Evolutionary conservation across 1,140 invertebrate species (phyloP).

Genomic region (Halyomorpha halys): DNA sequence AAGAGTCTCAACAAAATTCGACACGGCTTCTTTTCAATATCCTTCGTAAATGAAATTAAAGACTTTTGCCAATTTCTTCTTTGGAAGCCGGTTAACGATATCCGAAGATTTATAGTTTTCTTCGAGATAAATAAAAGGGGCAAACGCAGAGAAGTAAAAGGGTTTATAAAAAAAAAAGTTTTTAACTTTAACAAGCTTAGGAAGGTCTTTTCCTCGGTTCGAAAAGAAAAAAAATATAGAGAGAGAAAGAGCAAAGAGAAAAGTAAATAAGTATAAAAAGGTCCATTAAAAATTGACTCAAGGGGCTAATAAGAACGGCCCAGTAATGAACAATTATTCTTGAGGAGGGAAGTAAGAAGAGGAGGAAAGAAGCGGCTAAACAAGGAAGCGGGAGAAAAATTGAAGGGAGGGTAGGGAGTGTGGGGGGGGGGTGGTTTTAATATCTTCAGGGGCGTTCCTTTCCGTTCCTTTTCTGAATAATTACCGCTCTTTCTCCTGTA

Average conservation of each 20-base stretch:
- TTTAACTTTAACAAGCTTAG: slow-evolving; percentile 18
- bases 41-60: background rate
- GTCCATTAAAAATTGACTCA: slow-evolving; percentile 17
- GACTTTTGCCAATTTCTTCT: slow-evolving; percentile 1
- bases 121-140: background rate
- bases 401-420: background rate
- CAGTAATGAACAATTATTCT: slow-evolving; percentile 17
- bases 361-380: background rate
- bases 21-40: too few species aligned
- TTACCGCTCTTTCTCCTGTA: slow-evolving; percentile 6
- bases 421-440: slow-evolving; percentile 12
- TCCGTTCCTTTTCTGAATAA: slow-evolving; percentile 14
- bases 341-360: background rate
- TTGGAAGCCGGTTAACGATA: background rate
- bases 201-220: slow-evolving; percentile 3
- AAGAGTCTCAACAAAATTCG: too few species aligned
- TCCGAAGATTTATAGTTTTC: slow-evolving; percentile 13
- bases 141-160: slow-evolving; percentile 3
- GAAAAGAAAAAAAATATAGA: background rate
- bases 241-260: slow-evolving; percentile 4
- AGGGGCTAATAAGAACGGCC: slow-evolving; percentile 17
- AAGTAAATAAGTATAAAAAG: slow-evolving; percentile 19
- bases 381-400: slow-evolving; percentile 9
- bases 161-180: slow-evolving; percentile 15
- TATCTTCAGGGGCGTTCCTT: slow-evolving; percentile 5